These are phyloP conservation scores for Drosophila siamana DNA, from an alignment of 2,888 invertebrate species.

Conservation along the genomic window DNA sequence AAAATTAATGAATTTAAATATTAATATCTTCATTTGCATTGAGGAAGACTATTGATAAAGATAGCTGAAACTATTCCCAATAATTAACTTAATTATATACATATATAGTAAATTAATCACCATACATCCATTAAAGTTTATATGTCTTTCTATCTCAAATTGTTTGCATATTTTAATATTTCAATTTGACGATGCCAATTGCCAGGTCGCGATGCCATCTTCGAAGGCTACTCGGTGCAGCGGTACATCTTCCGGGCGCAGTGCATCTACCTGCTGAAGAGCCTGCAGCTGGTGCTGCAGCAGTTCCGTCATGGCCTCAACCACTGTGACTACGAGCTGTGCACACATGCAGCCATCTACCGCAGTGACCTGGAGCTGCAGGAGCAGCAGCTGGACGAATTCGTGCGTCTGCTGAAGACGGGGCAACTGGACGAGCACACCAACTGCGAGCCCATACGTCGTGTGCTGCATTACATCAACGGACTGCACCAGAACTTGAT, in stretches of 20 bases:
- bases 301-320: slow-evolving; percentile 91
- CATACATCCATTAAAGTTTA: too few species aligned
- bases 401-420: slow-evolving; percentile 94
- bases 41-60: too few species aligned
- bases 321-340: slow-evolving; percentile 91
- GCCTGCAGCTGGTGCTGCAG: slow-evolving; percentile 90
- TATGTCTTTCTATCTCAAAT: too few species aligned
- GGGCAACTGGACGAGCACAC: slow-evolving; percentile 98
- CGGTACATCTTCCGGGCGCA: slow-evolving; percentile 94
- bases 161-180: not conserved
- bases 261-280: slow-evolving; percentile 90
- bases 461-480: slow-evolving; percentile 93
- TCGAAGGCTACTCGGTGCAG: slow-evolving; percentile 94
- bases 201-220: slow-evolving; percentile 87
- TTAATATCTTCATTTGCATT: too few species aligned
- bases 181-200: not conserved
- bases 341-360: slow-evolving; percentile 93
- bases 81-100: too few species aligned
- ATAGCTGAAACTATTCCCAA: too few species aligned
- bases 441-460: slow-evolving; percentile 93
- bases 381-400: slow-evolving; percentile 94
- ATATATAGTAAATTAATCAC: too few species aligned
- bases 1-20: too few species aligned
- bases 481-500: slow-evolving; percentile 93
- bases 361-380: slow-evolving; percentile 95